Evolutionary conservation across 2,113 vertebrate species (phyloP).

Genomic region (Meles meles): DNA sequence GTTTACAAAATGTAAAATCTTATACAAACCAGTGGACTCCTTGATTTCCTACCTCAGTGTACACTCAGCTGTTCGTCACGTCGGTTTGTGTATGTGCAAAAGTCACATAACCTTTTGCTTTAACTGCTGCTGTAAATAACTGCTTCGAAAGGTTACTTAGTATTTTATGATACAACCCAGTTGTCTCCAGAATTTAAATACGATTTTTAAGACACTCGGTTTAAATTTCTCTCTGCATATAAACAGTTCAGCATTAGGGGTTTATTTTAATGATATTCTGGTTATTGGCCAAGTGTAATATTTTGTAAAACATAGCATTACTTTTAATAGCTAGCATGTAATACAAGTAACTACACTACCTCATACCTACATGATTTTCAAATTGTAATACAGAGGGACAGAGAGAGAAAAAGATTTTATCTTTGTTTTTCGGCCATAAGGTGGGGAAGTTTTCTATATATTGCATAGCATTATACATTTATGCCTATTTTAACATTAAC

Average conservation of each 20-base stretch:
- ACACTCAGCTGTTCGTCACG: conserved; percentile 71
- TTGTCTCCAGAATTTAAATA: conserved; percentile 53
- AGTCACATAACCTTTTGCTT: conserved; percentile 59
- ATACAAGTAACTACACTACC: conserved; percentile 85
- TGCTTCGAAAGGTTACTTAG: conserved; percentile 63
- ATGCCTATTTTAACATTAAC: conserved; percentile 62
- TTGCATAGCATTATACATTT: conserved; percentile 76
- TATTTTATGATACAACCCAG: conserved; percentile 65
- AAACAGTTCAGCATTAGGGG: conserved; percentile 77
- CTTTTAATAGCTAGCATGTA: conserved; percentile 77
- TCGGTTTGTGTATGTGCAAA: conserved; percentile 70
- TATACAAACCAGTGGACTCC: conserved; percentile 81
- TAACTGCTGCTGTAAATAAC: conserved; percentile 79
- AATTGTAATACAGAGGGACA: conserved; percentile 76
- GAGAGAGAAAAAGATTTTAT: conserved; percentile 45
- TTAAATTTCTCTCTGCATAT: conserved; percentile 3
- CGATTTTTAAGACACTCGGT: conserved; percentile 60
- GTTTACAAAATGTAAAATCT: conserved; percentile 81
- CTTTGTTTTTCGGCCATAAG: conserved; percentile 68
- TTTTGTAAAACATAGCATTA: conserved; percentile 71
- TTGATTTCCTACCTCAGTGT: conserved; percentile 86
- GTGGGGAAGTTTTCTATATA: conserved; percentile 58
- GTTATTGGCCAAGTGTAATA: conserved; percentile 67
- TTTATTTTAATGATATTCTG: conserved; percentile 51
- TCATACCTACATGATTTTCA: conserved; percentile 80